Conservation (phyloP, 2,797 vertebrate species). For the Hoplostethus atlanticus region DNA sequence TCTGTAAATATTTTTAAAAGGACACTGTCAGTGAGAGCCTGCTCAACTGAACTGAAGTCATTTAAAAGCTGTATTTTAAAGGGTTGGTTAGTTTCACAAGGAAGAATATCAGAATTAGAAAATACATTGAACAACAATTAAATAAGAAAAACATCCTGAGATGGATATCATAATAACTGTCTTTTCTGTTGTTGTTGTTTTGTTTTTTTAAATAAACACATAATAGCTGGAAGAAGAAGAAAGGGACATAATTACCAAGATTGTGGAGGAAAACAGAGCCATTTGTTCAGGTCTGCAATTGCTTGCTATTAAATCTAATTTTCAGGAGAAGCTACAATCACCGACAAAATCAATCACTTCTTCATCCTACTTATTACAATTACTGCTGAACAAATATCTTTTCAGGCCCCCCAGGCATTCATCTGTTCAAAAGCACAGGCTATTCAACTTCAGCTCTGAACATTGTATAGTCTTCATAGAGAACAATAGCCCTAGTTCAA, state of each 20-base stretch:
- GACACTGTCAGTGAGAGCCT: neutral
- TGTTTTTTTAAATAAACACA: neutral
- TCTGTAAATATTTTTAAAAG: neutral
- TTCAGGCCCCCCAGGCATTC: neutral
- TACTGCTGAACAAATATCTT: neutral
- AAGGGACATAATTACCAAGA: neutral
- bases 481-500: too few species aligned
- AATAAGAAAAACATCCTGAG: neutral
- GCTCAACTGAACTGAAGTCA: neutral
- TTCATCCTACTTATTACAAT: slow-evolving; percentile 1
- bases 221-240: neutral
- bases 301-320: slow-evolving; percentile 2
- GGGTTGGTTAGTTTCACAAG: neutral
- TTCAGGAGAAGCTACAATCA: slow-evolving; percentile 4
- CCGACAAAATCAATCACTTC: neutral
- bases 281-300: neutral
- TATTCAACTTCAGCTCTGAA: neutral
- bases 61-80: neutral
- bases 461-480: neutral
- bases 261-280: neutral
- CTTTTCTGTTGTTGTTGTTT: neutral
- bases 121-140: neutral
- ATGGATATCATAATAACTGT: neutral
- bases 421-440: neutral
- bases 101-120: neutral